Conservation (phyloP, 2,888 invertebrate genomes). For the Dromius quadrimaculatus region DNA sequence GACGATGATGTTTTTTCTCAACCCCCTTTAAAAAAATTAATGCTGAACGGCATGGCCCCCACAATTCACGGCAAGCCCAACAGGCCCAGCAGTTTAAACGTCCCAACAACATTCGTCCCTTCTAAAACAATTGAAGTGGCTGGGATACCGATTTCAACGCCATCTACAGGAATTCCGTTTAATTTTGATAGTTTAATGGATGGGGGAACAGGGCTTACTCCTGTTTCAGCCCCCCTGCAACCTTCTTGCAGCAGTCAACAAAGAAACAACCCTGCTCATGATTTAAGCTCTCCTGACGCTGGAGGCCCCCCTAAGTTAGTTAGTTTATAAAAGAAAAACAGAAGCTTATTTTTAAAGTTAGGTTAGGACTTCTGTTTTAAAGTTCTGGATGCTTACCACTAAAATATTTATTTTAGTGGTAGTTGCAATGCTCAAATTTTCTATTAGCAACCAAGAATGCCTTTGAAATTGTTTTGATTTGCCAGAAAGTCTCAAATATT, state of each 20-base stretch:
- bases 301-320: slow-evolving; percentile 82
- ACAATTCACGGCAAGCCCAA: slow-evolving; percentile 69
- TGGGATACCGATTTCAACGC: slow-evolving; percentile 88
- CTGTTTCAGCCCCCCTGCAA: slow-evolving; percentile 79
- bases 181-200: slow-evolving; percentile 95
- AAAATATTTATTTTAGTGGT: too few relatives aligned
- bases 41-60: slow-evolving; percentile 61
- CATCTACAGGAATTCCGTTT: slow-evolving; percentile 88
- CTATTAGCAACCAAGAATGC: slow-evolving; percentile 35
- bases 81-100: slow-evolving; percentile 81
- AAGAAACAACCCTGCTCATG: slow-evolving; percentile 74
- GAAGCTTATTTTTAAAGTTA: background rate
- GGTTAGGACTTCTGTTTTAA: background rate
- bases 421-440: slow-evolving; percentile 42
- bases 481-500: slow-evolving; percentile 36
- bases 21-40: slow-evolving; percentile 62
- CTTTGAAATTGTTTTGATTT: slow-evolving; percentile 25
- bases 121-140: slow-evolving; percentile 72
- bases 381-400: background rate
- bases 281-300: slow-evolving; percentile 80
- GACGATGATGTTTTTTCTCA: slow-evolving; percentile 66
- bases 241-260: slow-evolving; percentile 83
- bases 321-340: slow-evolving; percentile 76
- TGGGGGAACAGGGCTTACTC: slow-evolving; percentile 92
- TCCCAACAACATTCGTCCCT: slow-evolving; percentile 70